phyloP scores from a whole-genome alignment of 2,113 vertebrate genomes.

The Eulemur macaco region DNA sequence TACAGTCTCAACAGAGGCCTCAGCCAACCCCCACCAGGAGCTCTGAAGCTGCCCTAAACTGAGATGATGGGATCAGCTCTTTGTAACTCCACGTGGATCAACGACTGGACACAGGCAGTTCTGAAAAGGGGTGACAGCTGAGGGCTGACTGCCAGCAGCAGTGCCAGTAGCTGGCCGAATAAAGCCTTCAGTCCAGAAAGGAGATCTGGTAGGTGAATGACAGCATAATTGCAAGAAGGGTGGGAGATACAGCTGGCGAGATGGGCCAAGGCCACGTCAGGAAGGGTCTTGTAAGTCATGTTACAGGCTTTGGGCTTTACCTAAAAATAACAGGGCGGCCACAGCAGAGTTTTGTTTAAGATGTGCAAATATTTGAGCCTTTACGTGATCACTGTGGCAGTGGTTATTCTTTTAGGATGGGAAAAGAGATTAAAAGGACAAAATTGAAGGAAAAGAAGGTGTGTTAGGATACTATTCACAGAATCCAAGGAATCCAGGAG shows the following conservation, averaged over 20 bases:
- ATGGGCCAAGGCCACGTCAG: background rate
- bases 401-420: background rate
- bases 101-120: background rate
- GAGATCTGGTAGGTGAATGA: background rate
- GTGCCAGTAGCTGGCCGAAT: background rate
- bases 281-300: background rate
- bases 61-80: background rate
- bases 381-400: background rate
- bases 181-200: background rate
- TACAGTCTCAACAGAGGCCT: background rate
- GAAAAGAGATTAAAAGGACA: background rate
- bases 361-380: background rate
- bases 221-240: background rate
- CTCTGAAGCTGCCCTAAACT: background rate
- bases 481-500: background rate
- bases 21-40: background rate
- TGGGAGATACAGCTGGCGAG: background rate
- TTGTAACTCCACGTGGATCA: background rate
- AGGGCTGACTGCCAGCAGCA: background rate
- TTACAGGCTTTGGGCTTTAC: background rate
- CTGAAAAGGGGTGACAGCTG: background rate
- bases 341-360: background rate
- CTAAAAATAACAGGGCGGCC: background rate
- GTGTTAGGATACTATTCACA: background rate
- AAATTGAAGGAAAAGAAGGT: background rate